Conservation (phyloP, 2,888 invertebrate species). For the Trichogramma dendrolimi region DNA sequence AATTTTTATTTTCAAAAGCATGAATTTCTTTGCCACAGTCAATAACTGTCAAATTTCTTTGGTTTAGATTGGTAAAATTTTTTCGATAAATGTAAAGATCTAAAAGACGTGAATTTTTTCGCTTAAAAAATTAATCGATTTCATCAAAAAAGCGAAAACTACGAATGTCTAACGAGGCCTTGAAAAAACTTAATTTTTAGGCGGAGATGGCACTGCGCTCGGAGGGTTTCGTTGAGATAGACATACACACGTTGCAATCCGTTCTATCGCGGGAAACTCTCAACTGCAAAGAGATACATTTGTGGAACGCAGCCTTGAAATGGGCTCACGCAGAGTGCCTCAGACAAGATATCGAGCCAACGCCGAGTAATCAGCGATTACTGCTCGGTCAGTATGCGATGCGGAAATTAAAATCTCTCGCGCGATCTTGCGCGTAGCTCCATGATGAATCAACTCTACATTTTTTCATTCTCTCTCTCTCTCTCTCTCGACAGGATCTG, state of each 20-base stretch:
- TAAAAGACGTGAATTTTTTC: not conserved
- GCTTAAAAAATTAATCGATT: not conserved
- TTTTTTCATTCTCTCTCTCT: too few relatives aligned
- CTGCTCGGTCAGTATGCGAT: constrained; percentile 39
- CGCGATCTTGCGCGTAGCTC: not conserved
- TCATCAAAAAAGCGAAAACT: not conserved
- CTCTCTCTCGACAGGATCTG: constrained; percentile 39
- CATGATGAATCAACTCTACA: not conserved
- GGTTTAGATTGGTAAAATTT: not conserved
- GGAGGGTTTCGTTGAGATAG: constrained; percentile 94
- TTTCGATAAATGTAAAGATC: not conserved
- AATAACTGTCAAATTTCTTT: not conserved
- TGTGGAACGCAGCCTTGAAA: constrained; percentile 84
- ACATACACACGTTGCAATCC: constrained; percentile 85
- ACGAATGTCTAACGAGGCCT: not conserved
- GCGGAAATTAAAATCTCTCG: not conserved
- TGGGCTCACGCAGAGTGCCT: constrained; percentile 92
- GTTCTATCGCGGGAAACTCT: constrained; percentile 89
- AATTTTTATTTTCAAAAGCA: not conserved
- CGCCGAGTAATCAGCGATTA: constrained; percentile 64
- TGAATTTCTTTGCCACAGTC: not conserved
- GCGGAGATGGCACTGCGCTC: constrained; percentile 94
- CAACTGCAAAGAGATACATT: constrained; percentile 88
- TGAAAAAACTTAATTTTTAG: constrained; percentile 53
- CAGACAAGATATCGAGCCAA: constrained; percentile 76